phyloP scores from a whole-genome alignment of 1,140 invertebrate genomes.

The Zaprionus ghesquierei region DNA sequence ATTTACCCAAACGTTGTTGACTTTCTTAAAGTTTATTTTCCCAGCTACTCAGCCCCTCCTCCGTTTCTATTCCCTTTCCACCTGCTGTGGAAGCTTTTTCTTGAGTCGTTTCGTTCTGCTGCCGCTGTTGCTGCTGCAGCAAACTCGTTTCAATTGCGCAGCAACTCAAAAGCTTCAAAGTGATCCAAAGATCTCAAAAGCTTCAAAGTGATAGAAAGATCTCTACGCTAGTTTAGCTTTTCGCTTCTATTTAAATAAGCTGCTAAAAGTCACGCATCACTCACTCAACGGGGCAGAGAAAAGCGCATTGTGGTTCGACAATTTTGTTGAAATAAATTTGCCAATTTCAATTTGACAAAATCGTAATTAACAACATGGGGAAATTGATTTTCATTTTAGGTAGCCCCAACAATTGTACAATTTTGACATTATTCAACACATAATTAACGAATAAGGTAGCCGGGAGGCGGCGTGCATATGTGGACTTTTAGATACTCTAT shows the following conservation, averaged over 20 bases:
- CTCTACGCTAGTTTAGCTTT: neutral
- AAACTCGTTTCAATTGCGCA: conserved; percentile 63
- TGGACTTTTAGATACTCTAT: neutral
- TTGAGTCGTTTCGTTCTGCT: conserved; percentile 25
- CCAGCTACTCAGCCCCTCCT: neutral
- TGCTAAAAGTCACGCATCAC: neutral
- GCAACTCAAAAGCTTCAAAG: conserved; percentile 25
- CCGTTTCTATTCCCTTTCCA: neutral
- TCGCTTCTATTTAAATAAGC: neutral
- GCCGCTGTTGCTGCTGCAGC: no score
- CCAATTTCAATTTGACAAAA: conserved; percentile 18
- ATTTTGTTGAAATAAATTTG: conserved; percentile 15
- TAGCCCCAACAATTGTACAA: conserved; percentile 8
- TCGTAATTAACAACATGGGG: conserved; percentile 23
- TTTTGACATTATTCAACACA: conserved; percentile 13
- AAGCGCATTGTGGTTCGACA: conserved; percentile 1
- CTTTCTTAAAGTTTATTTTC: neutral
- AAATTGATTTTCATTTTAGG: conserved; percentile 12
- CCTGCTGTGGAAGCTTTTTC: conserved; percentile 22
- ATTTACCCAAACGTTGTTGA: neutral
- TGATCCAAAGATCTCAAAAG: no score
- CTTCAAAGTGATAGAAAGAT: neutral
- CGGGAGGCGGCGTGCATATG: no score
- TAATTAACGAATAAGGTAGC: conserved; percentile 13
- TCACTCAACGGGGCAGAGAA: neutral